Evolutionary conservation across 2,888 invertebrate species (phyloP).

Genomic region (Cheiracanthium punctorium): DNA sequence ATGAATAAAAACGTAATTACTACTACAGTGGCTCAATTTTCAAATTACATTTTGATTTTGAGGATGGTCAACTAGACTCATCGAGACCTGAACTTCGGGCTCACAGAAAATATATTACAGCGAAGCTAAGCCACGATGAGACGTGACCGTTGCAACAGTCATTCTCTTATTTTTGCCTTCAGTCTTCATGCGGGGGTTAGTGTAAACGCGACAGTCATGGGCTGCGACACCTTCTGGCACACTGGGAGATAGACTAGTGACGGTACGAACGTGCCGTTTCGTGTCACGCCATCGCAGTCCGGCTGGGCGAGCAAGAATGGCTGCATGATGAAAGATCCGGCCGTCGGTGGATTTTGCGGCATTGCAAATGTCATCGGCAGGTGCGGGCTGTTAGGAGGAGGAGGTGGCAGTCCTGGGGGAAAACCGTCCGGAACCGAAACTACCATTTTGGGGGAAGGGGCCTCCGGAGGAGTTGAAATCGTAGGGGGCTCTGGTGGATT

Average conservation of each 20-base stretch:
- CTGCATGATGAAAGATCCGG: constrained; percentile 87
- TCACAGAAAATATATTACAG: constrained; percentile 67
- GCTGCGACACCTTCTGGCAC: constrained; percentile 88
- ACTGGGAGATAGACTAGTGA: constrained; percentile 96
- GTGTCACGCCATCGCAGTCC: constrained; percentile 65
- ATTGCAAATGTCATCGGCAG: constrained; percentile 76
- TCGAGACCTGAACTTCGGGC: constrained; percentile 59
- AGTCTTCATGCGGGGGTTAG: constrained; percentile 89
- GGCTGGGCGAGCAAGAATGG: constrained; percentile 88
- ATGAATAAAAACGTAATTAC: constrained; percentile 69
- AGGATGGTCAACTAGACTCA: constrained; percentile 42
- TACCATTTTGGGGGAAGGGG: constrained; percentile 71
- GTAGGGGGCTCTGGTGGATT: background rate
- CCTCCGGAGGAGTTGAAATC: constrained; percentile 67
- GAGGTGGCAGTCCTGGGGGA: constrained; percentile 55
- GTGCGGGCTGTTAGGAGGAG: constrained; percentile 71
- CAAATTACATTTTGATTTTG: constrained; percentile 68
- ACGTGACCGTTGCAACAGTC: constrained; percentile 42
- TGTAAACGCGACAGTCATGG: constrained; percentile 92
- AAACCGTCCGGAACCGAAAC: constrained; percentile 37
- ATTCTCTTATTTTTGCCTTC: constrained; percentile 17
- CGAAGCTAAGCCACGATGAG: constrained; percentile 58
- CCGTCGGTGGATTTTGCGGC: constrained; percentile 74
- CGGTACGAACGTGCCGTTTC: constrained; percentile 84
- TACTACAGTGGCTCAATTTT: constrained; percentile 49